Evolutionary conservation across 2,888 invertebrate species (phyloP), one percentile per base, ranked within the genome.

Genomic region (Parelbella ahira): DNA sequence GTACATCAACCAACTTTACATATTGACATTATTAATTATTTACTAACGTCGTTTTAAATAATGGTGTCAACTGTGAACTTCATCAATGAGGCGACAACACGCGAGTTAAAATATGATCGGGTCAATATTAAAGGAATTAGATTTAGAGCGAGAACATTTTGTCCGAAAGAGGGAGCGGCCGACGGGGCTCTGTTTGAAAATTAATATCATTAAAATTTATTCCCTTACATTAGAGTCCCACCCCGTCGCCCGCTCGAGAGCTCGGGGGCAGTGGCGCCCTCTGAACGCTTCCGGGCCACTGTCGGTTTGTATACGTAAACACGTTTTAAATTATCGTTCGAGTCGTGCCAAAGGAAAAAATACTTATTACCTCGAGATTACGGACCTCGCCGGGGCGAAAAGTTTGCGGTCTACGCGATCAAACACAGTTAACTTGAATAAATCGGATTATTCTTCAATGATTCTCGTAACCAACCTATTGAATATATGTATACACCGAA

Each of bases 261-360:
- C 44, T 44, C 38, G 33, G 38, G 48, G 49, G 46, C 49, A 50
- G 51, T 49, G 32, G 50, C 43, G 45, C 49, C 52, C 49, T 49
- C 50, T 46, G 49, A 39, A 53, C 55, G 50, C 53, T 61, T 62
- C 63, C 64, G 55, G 49, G 48, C 51, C 48, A 48, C 45, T 55
- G 59, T 50, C 49, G 51, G 54, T 50, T 53, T 51, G 58, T 60
- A 60, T 56, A 60, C 66, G 42, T 54, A 68, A 69, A 72, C 73
- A 71, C 63, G 56, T 72, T 74, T 67, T 63, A 74, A 73, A 75
- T 69, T 67, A 72, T 69, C 61, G 63, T 63, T 51, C 56, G 50
- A 50, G 47, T 62, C 59, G 59, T 66, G 71, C 34, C 61, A 75
- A 71, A 68, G 56, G 61, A 68, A 68, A 64, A 67, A 69, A 53